Evolutionary conservation across 2,797 vertebrate species (phyloP).

Genomic region (Melanotaenia boesemani): DNA sequence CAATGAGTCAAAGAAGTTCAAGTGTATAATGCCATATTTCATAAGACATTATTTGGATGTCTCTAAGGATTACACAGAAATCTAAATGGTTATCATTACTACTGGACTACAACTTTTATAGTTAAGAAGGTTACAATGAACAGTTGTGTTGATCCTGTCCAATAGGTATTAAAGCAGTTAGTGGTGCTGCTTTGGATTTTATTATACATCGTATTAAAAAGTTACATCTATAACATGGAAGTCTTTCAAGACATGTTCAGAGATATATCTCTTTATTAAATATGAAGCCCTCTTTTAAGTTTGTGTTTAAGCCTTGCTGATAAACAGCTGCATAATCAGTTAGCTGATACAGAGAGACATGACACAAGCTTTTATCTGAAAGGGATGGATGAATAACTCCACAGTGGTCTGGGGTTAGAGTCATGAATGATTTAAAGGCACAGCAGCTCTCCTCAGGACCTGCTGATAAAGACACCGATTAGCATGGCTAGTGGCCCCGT

Average conservation of each 20-base stretch:
- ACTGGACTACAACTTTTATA: not conserved
- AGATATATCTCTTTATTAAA: too few relatives aligned
- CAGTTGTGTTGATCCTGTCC: not conserved
- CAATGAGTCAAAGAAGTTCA: too few relatives aligned
- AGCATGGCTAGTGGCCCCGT: conserved; percentile 32
- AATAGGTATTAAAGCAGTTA: not conserved
- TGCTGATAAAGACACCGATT: conserved; percentile 62
- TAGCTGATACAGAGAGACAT: conserved; percentile 14
- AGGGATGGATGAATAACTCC: conserved; percentile 34
- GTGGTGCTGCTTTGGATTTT: too few relatives aligned
- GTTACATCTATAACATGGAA: too few relatives aligned
- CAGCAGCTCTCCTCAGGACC: conserved; percentile 29
- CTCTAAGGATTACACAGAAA: not conserved
- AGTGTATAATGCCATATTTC: not conserved
- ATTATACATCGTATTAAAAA: too few relatives aligned
- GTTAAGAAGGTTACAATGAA: not conserved
- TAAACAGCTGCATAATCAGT: conserved; percentile 21
- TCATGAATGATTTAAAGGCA: conserved; percentile 75
- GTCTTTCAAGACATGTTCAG: too few relatives aligned
- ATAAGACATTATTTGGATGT: not conserved
- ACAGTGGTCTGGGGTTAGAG: conserved; percentile 42
- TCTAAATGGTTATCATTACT: not conserved
- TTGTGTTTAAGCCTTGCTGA: not conserved
- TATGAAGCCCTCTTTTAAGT: not conserved
- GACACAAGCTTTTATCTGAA: conserved; percentile 30